Base-by-base conservation (phyloP, 2,113 vertebrate genomes). In the Odontesthes bonariensis region DNA sequence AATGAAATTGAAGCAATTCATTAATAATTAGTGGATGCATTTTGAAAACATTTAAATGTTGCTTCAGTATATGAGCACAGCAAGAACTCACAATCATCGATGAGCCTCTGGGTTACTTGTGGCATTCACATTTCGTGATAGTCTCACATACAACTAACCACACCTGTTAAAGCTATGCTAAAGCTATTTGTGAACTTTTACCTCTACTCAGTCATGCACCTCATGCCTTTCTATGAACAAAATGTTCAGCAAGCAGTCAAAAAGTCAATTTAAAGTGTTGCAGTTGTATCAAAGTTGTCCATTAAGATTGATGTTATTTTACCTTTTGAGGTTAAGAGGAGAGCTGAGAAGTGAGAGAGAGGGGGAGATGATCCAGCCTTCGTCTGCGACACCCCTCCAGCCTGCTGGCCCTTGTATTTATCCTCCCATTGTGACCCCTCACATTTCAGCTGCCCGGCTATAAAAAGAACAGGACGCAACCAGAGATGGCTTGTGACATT, bases 341-440 rank as follows among this genome's bases (percentile, higher is more conserved):
- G 79, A 76, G 82, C 79, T 90, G 89, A 86, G 87, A 86, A 85
- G 92, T 38, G 35, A 86, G 74, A 82, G 74, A 81, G 69, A 83
- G 70, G 79, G 51, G 70, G 76, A 88, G 90, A 88, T 88, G 89
- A 83, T 86, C 89, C 40, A 67, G 86, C 63, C 46, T 91, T 88
- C 82, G 87, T 91, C 92, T 77, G 89, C 81, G 89, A 92, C 88
- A 77, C n/a, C 81, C 60, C 8, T 70, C 53, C 46, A 0, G 46
- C 60, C 52, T 1, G 42, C 73, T 33, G 75, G 65, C 76, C 53
- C 89, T 87, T 86, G 88, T 93, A 93, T 94, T 94, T 94, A 95
- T 95, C 92, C 88, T 83, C 75, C 81, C 86, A 87, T 92, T 91
- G 73, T 94, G 94, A 94, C 94, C 93, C 92, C 90, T 95, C 91